These are phyloP conservation scores for Microchrysa polita DNA, from an alignment of 2,888 invertebrate species.

Conservation along the genomic window DNA sequence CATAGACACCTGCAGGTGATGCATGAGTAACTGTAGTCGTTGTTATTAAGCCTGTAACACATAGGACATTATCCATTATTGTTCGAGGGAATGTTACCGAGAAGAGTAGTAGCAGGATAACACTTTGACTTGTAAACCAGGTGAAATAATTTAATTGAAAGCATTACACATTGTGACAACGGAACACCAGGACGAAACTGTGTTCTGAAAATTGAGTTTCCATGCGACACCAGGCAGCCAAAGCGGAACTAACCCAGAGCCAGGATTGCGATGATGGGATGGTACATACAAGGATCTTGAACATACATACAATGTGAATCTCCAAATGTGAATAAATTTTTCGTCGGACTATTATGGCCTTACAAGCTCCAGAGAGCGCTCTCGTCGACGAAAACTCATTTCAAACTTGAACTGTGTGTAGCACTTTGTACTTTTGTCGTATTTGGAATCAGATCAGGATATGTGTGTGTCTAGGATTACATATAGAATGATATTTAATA, in stretches of 20 bases:
- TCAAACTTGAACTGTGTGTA: no score
- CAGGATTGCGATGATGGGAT: no score
- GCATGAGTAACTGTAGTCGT: constrained; percentile 84
- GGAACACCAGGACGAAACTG: background rate
- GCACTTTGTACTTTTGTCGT: no score
- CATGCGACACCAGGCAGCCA: background rate
- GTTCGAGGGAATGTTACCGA: constrained; percentile 4
- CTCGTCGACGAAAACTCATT: no score
- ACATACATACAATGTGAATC: no score
- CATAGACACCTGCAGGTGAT: constrained; percentile 79
- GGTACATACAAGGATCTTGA: no score
- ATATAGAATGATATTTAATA: background rate
- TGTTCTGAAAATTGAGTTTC: constrained; percentile 15
- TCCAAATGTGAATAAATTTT: no score
- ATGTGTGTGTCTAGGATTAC: no score
- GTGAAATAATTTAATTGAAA: constrained; percentile 36
- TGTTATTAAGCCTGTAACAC: constrained; percentile 71
- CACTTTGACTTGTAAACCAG: constrained; percentile 20
- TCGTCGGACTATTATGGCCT: no score
- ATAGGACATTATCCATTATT: constrained; percentile 28
- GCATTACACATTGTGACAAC: background rate
- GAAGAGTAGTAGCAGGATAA: background rate
- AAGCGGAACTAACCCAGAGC: background rate
- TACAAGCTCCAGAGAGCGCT: no score
- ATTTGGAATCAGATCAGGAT: no score